Percentiles rank a stretch among this genome's conserved stretches.
phyloP scores from a whole-genome alignment of 2,113 vertebrate genomes.

The Tragulus kanchil region DNA sequence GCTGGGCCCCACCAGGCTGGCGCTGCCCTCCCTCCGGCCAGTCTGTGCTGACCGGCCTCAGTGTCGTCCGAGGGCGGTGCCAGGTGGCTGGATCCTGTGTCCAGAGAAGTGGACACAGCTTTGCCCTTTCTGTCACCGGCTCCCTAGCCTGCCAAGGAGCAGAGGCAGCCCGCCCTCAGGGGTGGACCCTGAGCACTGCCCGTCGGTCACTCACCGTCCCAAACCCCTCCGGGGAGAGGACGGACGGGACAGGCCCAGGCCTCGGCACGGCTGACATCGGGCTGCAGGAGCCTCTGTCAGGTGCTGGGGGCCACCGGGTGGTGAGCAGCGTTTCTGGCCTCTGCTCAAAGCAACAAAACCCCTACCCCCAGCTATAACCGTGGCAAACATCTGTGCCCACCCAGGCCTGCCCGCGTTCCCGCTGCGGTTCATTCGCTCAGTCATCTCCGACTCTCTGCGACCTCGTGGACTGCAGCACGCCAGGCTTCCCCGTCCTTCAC shows the following conservation, averaged over 20 bases:
- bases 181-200: not conserved
- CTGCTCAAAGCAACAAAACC: not conserved
- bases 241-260: rapidly evolving
- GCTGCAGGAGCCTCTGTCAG: not conserved
- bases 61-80: no score
- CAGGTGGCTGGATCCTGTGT: not conserved
- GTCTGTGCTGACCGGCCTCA: not conserved
- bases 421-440: rapidly evolving
- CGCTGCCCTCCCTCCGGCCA: not conserved
- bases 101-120: not conserved
- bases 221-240: not conserved
- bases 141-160: not conserved
- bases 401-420: not conserved
- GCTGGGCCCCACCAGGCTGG: not conserved
- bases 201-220: not conserved
- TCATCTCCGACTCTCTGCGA: not conserved
- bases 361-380: not conserved
- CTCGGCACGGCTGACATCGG: not conserved
- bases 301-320: rapidly evolving
- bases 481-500: not conserved
- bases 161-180: not conserved
- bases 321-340: not conserved
- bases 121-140: not conserved
- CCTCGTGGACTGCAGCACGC: not conserved
- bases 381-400: not conserved